phyloP scores from a whole-genome alignment of 1,140 invertebrate genomes.

The Sitobion miscanthi region DNA sequence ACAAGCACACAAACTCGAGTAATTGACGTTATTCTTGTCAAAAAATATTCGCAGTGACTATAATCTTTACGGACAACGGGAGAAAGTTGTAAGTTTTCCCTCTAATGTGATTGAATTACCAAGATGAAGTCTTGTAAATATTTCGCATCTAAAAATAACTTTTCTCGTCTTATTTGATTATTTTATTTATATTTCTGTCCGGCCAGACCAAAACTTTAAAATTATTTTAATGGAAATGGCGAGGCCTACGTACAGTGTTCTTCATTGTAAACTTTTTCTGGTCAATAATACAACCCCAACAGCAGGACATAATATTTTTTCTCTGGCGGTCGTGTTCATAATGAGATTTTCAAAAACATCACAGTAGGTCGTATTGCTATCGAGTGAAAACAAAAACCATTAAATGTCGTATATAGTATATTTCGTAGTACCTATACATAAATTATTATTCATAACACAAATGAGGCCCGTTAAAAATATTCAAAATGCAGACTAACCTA shows the following conservation, averaged over 20 bases:
- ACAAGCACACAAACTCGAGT: neutral
- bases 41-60: neutral
- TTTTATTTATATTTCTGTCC: conserved; percentile 1
- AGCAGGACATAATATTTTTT: neutral
- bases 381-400: neutral
- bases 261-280: neutral
- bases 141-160: conserved; percentile 24
- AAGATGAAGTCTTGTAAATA: conserved; percentile 36
- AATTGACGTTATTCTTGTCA: conserved; percentile 32
- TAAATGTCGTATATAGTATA: neutral
- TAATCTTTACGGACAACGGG: conserved; percentile 18
- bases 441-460: neutral
- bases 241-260: neutral
- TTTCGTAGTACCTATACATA: neutral
- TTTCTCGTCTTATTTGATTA: conserved; percentile 5
- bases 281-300: neutral
- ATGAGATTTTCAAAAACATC: neutral
- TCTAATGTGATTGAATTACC: conserved; percentile 24
- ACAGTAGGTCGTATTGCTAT: neutral
- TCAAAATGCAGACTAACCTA: neutral
- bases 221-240: neutral
- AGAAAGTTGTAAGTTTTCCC: conserved; percentile 18
- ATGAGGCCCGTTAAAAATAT: neutral
- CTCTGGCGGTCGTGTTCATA: neutral
- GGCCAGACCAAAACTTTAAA: neutral